Evolutionary conservation across 2,113 vertebrate species (phyloP).

Genomic region (Hiodon alosoides): DNA sequence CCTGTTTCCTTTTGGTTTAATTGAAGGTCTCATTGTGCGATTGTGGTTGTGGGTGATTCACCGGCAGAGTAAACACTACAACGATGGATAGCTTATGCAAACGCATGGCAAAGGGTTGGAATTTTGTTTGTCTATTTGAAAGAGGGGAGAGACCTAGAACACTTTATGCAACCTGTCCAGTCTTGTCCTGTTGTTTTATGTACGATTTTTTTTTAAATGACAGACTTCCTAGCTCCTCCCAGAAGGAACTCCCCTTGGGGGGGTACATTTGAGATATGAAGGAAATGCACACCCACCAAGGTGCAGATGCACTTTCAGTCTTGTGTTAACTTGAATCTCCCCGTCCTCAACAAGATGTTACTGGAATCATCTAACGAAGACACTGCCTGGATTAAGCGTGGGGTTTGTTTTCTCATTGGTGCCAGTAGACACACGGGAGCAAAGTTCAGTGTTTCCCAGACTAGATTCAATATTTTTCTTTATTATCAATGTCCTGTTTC

Average conservation of each 20-base stretch:
- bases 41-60: slow-evolving; percentile 63
- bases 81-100: not conserved
- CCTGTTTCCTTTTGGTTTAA: slow-evolving; percentile 58
- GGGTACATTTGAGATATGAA: slow-evolving; percentile 54
- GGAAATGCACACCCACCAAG: slow-evolving; percentile 50
- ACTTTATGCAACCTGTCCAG: slow-evolving; percentile 60
- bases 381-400: not conserved
- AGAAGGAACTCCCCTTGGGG: slow-evolving; percentile 57
- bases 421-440: slow-evolving; percentile 14
- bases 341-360: slow-evolving; percentile 55
- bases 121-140: slow-evolving; percentile 36
- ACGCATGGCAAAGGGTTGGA: slow-evolving; percentile 41
- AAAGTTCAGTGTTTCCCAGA: slow-evolving; percentile 40
- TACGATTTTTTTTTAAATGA: slow-evolving; percentile 52
- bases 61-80: slow-evolving; percentile 45
- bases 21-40: slow-evolving; percentile 59
- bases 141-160: slow-evolving; percentile 42
- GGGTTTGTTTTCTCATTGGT: slow-evolving; percentile 27
- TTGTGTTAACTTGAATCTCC: slow-evolving; percentile 70
- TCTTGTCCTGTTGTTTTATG: slow-evolving; percentile 64
- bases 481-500: slow-evolving; percentile 42
- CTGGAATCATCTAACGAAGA: slow-evolving; percentile 46
- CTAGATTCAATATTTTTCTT: slow-evolving; percentile 29
- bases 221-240: slow-evolving; percentile 53
- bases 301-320: slow-evolving; percentile 58